A percentile compares a stretch with the other conserved stretches of the same genome.
Evolutionary conservation across 2,888 invertebrate species (phyloP).

Genomic region (Ophion obscuratus): DNA sequence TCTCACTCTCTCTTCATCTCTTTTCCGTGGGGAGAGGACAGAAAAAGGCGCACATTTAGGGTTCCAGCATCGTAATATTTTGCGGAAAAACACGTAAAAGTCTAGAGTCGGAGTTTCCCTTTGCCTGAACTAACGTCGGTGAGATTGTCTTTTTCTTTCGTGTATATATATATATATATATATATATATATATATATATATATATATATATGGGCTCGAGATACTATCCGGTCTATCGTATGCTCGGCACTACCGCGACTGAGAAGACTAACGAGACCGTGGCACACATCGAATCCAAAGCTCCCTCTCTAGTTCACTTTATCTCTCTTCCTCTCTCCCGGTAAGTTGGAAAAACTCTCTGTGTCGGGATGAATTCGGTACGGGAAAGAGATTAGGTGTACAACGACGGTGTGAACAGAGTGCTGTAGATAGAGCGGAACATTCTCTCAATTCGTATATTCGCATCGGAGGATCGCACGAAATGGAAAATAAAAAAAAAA

Average conservation of each 20-base stretch:
- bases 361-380: conserved; percentile 33
- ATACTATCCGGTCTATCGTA: neutral
- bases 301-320: conserved; percentile 11
- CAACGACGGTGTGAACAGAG: conserved; percentile 12
- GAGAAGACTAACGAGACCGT: conserved; percentile 30
- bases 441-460: neutral
- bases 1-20: neutral
- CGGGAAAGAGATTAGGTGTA: conserved; percentile 38
- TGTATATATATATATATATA: conserved; percentile 4
- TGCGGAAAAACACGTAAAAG: conserved; percentile 33
- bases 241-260: conserved; percentile 25
- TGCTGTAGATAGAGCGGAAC: neutral
- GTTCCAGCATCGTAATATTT: conserved; percentile 57
- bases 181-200: neutral
- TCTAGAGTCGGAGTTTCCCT: conserved; percentile 29
- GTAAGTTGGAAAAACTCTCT: conserved; percentile 35
- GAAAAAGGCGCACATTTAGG: conserved; percentile 29
- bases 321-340: conserved; percentile 9
- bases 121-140: conserved; percentile 1
- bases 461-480: neutral
- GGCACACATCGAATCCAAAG: conserved; percentile 45
- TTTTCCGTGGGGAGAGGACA: neutral
- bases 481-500: neutral
- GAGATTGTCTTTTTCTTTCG: conserved; percentile 28
- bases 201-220: conserved; percentile 27